Evolutionary conservation across 2,888 invertebrate genomes (phyloP), one percentile per base, ranked within the genome.

Genomic region (Tetragonula carbonaria): DNA sequence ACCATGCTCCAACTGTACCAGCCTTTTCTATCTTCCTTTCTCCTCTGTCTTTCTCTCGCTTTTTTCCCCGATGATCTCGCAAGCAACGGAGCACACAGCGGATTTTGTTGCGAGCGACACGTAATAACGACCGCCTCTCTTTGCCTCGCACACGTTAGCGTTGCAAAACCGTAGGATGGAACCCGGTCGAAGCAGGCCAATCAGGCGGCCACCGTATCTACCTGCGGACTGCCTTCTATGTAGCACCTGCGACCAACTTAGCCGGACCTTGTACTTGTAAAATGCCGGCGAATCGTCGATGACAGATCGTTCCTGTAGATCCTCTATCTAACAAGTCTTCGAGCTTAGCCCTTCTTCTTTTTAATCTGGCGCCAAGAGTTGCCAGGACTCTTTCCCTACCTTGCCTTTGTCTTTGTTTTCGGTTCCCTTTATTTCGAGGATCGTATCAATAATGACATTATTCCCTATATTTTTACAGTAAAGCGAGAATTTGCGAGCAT

Each of bases 181-280:
- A 91, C 91, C 87, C 86, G 90, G 87, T 88, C 88, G 86, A 88
- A 88, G 91, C 93, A 93, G 91, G 93, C 94, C 94, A 94, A 94
- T 94, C 94, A 93, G 94, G 92, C 92, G 91, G 88, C 92, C 93
- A 93, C 93, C 92, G 90, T 91, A 90, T 92, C 90, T 92, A 92
- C 93, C 93, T 92, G 92, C 90, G 90, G 91, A 91, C 91, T 90
- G 91, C 92, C 90, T 91, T 92, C 91, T 90, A 90, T 91, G 89
- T 90, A 91, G 91, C 94, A 94, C 94, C 93, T 93, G 93, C 92
- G 89, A 91, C 89, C 89, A 88, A 84, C 89, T 74, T 86, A 80
- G 74, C 78, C 74, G 72, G 76, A 85, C 82, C 87, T 90, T 90
- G 57, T 59, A 92, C 92, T 92, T 92, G 92, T 93, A 90, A 91